Evolutionary conservation across 2,113 vertebrate genomes (phyloP).

Genomic region (Anguilla rostrata): DNA sequence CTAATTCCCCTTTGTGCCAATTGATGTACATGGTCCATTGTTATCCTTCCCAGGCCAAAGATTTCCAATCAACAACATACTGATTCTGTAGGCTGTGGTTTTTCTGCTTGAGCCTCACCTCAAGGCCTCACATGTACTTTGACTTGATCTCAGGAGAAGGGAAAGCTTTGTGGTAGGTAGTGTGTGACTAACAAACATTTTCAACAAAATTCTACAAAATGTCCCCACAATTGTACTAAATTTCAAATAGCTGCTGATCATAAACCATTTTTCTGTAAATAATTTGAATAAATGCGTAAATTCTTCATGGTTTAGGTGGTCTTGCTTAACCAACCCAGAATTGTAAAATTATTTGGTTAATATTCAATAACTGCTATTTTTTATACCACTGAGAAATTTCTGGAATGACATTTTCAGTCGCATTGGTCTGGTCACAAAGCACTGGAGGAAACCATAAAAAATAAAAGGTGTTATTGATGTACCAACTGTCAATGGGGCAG

Average conservation of each 20-base stretch:
- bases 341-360: neutral
- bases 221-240: neutral
- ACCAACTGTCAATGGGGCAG: neutral
- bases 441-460: neutral
- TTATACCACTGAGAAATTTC: neutral
- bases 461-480: neutral
- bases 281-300: conserved; percentile 27
- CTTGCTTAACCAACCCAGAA: neutral
- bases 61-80: conserved; percentile 47
- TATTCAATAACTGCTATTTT: neutral
- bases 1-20: neutral
- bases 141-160: neutral
- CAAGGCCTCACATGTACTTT: neutral
- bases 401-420: neutral
- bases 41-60: conserved; percentile 16
- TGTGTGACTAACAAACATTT: neutral
- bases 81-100: neutral
- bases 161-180: neutral
- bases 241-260: conserved; percentile 7
- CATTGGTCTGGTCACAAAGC: neutral
- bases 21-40: conserved; percentile 16
- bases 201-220: neutral
- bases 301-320: neutral
- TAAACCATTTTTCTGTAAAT: conserved; percentile 21
- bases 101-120: neutral